A percentile compares a stretch with the other conserved stretches of the same genome.
phyloP scores from a whole-genome alignment of 2,113 vertebrate species.

The Tupaia tana region DNA sequence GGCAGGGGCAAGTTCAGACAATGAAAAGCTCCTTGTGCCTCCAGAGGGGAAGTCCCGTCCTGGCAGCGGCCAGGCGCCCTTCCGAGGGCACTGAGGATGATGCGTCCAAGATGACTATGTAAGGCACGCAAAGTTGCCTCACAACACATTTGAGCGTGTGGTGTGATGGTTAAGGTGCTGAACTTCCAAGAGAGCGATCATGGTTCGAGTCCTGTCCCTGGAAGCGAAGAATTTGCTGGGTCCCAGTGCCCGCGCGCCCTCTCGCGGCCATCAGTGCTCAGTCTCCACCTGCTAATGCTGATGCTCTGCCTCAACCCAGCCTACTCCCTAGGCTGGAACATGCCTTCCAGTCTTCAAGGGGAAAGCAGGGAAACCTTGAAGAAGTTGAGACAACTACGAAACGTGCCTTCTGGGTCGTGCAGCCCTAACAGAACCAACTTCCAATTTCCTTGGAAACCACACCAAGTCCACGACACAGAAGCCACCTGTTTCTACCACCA shows the following conservation, averaged over 20 bases:
- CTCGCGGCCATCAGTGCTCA: rapidly evolving
- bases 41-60: too few relatives aligned
- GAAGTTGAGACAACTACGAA: not conserved
- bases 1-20: too few relatives aligned
- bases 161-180: too few relatives aligned
- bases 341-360: rapidly evolving
- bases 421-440: not conserved
- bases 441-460: not conserved
- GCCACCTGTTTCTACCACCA: not conserved
- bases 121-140: too few relatives aligned
- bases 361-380: not conserved
- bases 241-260: rapidly evolving
- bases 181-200: too few relatives aligned
- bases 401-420: not conserved
- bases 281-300: not conserved
- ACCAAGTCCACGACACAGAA: not conserved
- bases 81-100: not conserved
- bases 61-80: too few relatives aligned
- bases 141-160: too few relatives aligned
- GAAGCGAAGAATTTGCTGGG: rapidly evolving
- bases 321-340: not conserved
- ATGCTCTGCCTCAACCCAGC: not conserved
- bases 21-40: too few relatives aligned
- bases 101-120: too few relatives aligned
- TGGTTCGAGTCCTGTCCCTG: too few relatives aligned